Conservation (phyloP, 2,797 vertebrate genomes). For the Crenichthys baileyi region DNA sequence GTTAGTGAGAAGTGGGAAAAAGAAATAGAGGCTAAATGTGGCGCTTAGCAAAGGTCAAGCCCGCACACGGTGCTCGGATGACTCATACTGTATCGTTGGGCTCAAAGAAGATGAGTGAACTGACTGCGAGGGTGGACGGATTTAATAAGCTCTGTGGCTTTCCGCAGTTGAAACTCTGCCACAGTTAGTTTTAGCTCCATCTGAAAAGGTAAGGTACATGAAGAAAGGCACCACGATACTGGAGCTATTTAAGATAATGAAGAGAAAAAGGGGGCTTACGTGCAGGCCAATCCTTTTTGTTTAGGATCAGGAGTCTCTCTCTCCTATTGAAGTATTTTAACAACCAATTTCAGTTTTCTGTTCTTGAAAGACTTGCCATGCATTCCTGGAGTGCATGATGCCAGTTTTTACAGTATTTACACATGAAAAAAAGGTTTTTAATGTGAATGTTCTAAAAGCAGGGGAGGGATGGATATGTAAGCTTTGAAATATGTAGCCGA, state of each 20-base stretch:
- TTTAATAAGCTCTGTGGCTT: constrained; percentile 24
- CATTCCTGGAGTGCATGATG: constrained; percentile 17
- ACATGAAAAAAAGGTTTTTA: constrained; percentile 28
- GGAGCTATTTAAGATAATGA: constrained; percentile 9
- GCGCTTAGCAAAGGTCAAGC: background rate
- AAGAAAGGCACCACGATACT: constrained; percentile 72
- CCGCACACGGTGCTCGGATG: background rate
- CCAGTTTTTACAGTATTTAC: constrained; percentile 49
- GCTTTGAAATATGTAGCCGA: constrained; percentile 31
- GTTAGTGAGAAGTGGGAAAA: constrained; percentile 49
- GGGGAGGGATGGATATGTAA: constrained; percentile 18
- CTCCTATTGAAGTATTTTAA: constrained; percentile 7
- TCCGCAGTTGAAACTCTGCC: background rate
- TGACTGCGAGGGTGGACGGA: constrained; percentile 13
- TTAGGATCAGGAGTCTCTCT: constrained; percentile 27
- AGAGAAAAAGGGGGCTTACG: background rate
- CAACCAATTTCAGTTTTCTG: constrained; percentile 8
- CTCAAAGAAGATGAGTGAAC: constrained; percentile 36
- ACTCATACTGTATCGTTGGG: constrained; percentile 10
- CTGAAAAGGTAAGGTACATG: constrained; percentile 61
- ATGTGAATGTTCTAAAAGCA: constrained; percentile 26
- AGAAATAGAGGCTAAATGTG: background rate
- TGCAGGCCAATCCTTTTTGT: constrained; percentile 14
- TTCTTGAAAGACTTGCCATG: constrained; percentile 26
- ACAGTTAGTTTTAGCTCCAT: constrained; percentile 11